Percentiles rank a stretch among this genome's conserved stretches.
These are phyloP conservation scores for Baryphthengus martii DNA, from an alignment of 2,113 vertebrate genomes.

Conservation along the genomic window DNA sequence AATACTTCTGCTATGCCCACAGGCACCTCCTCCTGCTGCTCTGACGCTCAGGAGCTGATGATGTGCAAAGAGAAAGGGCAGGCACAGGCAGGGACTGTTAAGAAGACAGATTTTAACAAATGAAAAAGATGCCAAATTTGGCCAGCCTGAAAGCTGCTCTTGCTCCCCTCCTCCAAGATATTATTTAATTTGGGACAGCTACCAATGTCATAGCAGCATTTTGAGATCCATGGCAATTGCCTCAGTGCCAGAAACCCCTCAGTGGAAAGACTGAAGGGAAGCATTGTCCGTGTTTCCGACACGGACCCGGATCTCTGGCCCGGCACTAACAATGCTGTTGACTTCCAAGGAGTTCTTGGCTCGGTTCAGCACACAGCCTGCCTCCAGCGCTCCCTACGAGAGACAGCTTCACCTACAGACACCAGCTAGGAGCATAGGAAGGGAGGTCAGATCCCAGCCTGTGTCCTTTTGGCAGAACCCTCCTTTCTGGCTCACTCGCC, in stretches of 20 bases:
- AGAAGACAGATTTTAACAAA: background rate
- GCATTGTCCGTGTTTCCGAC: background rate
- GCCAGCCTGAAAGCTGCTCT: background rate
- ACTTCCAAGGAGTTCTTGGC: background rate
- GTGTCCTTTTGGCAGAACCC: background rate
- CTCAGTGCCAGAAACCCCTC: background rate
- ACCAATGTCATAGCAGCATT: background rate
- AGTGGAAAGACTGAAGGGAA: background rate
- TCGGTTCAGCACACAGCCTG: background rate
- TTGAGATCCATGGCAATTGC: background rate
- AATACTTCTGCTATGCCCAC: background rate
- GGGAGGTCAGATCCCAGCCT: conserved; percentile 17
- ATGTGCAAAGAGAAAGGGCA: background rate
- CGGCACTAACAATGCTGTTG: background rate
- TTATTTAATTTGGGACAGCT: background rate
- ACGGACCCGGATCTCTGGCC: background rate
- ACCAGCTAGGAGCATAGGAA: background rate
- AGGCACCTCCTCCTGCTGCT: background rate
- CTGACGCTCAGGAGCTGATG: background rate
- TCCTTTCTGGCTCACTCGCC: conserved; percentile 15
- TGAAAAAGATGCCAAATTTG: background rate
- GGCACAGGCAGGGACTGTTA: background rate
- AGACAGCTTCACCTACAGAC: background rate
- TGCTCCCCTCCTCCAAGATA: background rate
- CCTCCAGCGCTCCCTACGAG: background rate